Evolutionary conservation across 2,888 invertebrate genomes (phyloP).

Genomic region (Lochmaea capreae): DNA sequence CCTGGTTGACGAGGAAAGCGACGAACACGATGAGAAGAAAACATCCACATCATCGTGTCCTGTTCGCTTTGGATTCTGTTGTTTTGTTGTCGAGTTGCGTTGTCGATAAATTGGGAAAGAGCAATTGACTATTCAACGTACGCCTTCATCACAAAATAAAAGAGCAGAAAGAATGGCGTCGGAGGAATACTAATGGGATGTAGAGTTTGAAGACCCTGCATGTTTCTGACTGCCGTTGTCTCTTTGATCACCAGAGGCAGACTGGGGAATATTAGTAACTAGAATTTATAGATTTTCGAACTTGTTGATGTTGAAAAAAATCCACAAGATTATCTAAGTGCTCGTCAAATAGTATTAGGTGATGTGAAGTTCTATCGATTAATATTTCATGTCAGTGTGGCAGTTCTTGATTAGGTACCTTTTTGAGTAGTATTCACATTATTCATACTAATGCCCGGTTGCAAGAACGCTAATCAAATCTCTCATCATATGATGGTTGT

Average conservation of each 20-base stretch:
- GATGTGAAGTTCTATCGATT: too few relatives aligned
- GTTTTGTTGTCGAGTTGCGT: slow-evolving; percentile 40
- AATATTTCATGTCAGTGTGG: too few relatives aligned
- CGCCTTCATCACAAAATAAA: slow-evolving; percentile 58
- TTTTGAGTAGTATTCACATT: too few relatives aligned
- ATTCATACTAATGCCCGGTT: too few relatives aligned
- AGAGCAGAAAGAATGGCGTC: slow-evolving; percentile 52
- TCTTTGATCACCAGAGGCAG: slow-evolving; percentile 24
- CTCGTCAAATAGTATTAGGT: too few relatives aligned
- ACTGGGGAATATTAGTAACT: background rate
- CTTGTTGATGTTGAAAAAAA: background rate
- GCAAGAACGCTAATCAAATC: too few relatives aligned
- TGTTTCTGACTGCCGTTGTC: slow-evolving; percentile 24
- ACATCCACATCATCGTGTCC: slow-evolving; percentile 12
- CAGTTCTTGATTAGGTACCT: too few relatives aligned
- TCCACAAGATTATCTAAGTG: too few relatives aligned
- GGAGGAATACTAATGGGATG: slow-evolving; percentile 46
- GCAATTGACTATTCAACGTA: slow-evolving; percentile 54
- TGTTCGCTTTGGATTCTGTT: slow-evolving; percentile 48
- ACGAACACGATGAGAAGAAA: background rate
- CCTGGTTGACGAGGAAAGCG: slow-evolving; percentile 8
- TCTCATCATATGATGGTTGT: too few relatives aligned
- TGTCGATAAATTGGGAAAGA: slow-evolving; percentile 55
- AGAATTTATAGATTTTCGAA: background rate
- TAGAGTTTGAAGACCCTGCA: slow-evolving; percentile 53